phyloP scores from a whole-genome alignment of 64 coral and sea anemone genomes.

The Montipora cactus region DNA sequence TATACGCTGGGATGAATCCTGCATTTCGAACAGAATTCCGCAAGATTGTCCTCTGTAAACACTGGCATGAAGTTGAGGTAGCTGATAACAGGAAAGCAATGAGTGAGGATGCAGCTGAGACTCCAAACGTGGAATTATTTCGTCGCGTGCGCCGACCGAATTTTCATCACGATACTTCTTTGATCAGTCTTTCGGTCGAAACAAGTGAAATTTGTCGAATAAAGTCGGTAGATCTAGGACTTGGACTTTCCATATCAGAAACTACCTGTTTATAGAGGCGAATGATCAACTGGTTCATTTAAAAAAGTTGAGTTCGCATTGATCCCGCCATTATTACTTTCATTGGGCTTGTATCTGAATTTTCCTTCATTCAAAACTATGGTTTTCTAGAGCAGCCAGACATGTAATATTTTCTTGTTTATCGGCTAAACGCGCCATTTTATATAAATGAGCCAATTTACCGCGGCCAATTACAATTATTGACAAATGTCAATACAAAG shows the following conservation, averaged over 20 bases:
- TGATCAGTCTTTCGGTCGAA: background rate
- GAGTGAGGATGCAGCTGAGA: background rate
- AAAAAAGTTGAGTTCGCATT: too few relatives aligned
- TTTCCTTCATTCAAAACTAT: too few relatives aligned
- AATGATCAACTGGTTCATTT: too few relatives aligned
- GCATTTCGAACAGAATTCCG: background rate
- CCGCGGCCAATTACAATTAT: too few relatives aligned
- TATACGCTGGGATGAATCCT: constrained; percentile 15
- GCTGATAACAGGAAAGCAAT: background rate
- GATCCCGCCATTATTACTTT: too few relatives aligned
- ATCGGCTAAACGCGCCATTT: too few relatives aligned
- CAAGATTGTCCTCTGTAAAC: constrained; percentile 35
- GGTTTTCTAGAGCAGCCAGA: too few relatives aligned
- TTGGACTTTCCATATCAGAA: background rate
- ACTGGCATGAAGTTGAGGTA: background rate
- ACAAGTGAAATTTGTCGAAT: background rate
- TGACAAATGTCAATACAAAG: too few relatives aligned
- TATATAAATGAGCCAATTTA: too few relatives aligned
- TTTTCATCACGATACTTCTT: background rate
- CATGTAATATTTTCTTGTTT: too few relatives aligned
- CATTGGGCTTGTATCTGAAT: too few relatives aligned
- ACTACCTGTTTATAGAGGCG: background rate
- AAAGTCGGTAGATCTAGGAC: background rate
- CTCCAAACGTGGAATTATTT: background rate
- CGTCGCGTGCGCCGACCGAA: background rate